phyloP scores from a whole-genome alignment of 2,113 vertebrate genomes.

The Talpa occidentalis region DNA sequence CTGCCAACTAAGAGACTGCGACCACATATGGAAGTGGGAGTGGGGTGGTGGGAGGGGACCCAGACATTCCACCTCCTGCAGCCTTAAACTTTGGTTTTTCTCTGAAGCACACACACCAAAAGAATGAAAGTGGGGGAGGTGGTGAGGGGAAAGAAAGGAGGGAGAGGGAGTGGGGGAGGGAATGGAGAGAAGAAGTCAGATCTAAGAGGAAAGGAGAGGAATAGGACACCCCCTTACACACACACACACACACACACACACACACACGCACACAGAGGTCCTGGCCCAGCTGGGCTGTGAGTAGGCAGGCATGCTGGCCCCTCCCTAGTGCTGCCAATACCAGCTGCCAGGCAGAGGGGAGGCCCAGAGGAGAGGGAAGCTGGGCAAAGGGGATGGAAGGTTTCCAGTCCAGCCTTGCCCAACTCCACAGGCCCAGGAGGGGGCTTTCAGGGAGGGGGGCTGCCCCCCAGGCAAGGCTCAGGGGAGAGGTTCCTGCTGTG shows the following conservation, averaged over 20 bases:
- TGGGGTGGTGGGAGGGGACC: neutral
- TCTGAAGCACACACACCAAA: neutral
- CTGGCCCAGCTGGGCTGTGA: constrained; percentile 40
- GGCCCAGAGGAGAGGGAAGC: constrained; percentile 69
- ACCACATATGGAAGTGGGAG: neutral
- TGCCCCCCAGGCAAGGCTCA: neutral
- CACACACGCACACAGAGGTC: neutral
- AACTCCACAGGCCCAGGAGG: constrained; percentile 16
- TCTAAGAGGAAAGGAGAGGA: neutral
- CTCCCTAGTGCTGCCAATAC: constrained; percentile 53
- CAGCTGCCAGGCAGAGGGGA: constrained; percentile 66
- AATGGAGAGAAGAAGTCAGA: constrained; percentile 52
- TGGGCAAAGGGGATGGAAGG: constrained; percentile 77
- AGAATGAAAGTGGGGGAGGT: neutral
- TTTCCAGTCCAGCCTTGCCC: constrained; percentile 65
- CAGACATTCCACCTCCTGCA: constrained; percentile 37
- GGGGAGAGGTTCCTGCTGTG: neutral
- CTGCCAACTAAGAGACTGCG: constrained; percentile 12
- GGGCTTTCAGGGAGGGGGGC: neutral
- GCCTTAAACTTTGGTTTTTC: neutral
- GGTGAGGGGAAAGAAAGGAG: neutral
- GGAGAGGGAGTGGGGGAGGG: too few relatives aligned
- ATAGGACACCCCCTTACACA: neutral
- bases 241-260: neutral
- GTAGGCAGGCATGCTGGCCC: constrained; percentile 57